Base-by-base conservation (phyloP, 2,113 vertebrate genomes). In the Pseudolaguvia tuberculata region DNA sequence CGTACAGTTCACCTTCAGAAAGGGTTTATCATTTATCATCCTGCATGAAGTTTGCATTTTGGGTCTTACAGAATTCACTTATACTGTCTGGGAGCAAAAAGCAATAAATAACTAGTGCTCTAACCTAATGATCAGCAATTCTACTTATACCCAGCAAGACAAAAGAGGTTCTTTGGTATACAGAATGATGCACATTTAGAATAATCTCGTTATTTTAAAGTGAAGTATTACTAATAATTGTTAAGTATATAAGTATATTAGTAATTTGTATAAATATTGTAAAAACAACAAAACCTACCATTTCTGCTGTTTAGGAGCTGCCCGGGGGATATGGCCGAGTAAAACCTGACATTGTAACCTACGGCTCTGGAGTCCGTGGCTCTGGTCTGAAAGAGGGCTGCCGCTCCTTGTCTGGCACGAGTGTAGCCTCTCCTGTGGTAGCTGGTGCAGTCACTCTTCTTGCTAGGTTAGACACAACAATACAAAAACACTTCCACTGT, bases 311-410 rank as follows among this genome's bases (percentile, higher is more conserved):
- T 15, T 82, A 99, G 97, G 97, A 99, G 80, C 90, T 99, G 35
- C 97, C 97, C 0, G 95, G 96, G 20, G 97, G 97, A 25, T 99
- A 99, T 0, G 97, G 97, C 69, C 88, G 97, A 50, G 88, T 99
- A 85, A 99, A 99, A 80, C 97, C 97, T 1, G 97, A 99, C 57
- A 95, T 99, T 2, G 96, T 99, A 67, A 99, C 97, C 6, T 99
- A 98, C 0, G 97, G 97, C 27, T 98, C 96, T 5, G 96, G 97
- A 1, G 97, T 99, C 55, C 90, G 97, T 27, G 97, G 97, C 4
- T 99, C 96, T 0, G 97, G 97, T 0, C 91, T 99, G 92, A 99
- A 99, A 78, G 97, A 96, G 15, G 97, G 97, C 0, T 99, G 97
- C 65, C 95, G 96, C 58, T 98, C 96, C 0, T 91, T 99, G 61